Base-by-base conservation (phyloP, 2,888 invertebrate genomes). In the Dioctria linearis region DNA sequence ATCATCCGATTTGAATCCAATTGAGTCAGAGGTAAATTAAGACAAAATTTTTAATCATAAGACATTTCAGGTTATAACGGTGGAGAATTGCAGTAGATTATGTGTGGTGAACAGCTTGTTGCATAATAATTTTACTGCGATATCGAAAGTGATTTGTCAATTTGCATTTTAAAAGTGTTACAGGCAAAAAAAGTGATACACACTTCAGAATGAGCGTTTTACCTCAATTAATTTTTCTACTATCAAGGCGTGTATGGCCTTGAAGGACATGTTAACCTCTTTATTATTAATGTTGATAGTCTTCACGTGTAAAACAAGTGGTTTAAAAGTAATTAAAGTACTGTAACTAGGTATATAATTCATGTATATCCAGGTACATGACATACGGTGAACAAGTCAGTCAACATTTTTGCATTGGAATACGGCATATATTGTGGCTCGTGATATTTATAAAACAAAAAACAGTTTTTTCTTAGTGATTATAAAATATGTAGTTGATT, bases 11-110 rank as follows among this genome's bases (percentile, higher is more conserved):
- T 82, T 88, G 81, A 88, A 87, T 84, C 88, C 89, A 75, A 86
- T 87, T 79, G 87, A 88, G 82, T 85, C 86, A 80, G 87, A 88
- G 89, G 88, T 88, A 88, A 87, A 81, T 25, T 25, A 76, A 46
- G 39, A 11, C 0, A 6, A 6, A 51, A 3, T 59, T 59, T 54
- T 11, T n/a, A 54, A 4, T 11, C 1, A 8, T 54, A 54, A 54
- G 5, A 4, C 2, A 61, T 39, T 61, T 61, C 39, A 37, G 39
- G 61, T 39, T 5, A n/a, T 39, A 37, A 61, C 8, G 25, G 2
- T 25, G 25, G 3, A 61, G 39, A 61, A 57, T 40, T 11, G 42
- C 8, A 37, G 1, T 54, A 13, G 5, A 73, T 25, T 6, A 37
- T 40, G 42, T 54, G 42, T 25, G 66, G 46, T 42, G n/a, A 59